These are phyloP conservation scores for Tuberolachnus salignus DNA, from an alignment of 2,888 invertebrate genomes.

Conservation along the genomic window DNA sequence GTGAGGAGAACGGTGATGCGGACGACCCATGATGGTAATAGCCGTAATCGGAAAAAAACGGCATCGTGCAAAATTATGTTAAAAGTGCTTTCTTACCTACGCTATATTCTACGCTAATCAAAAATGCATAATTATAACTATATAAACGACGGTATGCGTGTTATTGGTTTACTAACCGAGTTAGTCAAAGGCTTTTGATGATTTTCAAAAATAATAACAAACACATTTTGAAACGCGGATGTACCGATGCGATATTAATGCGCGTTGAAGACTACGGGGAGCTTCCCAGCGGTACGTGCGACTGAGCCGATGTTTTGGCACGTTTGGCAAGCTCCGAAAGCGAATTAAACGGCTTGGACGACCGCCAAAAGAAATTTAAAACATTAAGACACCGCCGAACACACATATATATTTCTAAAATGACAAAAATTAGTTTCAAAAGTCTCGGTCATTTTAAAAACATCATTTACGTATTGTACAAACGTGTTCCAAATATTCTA, in stretches of 20 bases:
- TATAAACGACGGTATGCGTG: too few relatives aligned
- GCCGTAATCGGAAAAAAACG: conserved; percentile 53
- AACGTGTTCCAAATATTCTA: neutral
- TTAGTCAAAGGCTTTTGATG: conserved; percentile 18
- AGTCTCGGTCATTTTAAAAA: neutral
- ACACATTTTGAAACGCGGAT: conserved; percentile 50
- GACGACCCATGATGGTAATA: conserved; percentile 38
- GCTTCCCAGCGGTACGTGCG: conserved; percentile 28
- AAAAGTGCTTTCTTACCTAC: too few relatives aligned
- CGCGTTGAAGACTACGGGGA: conserved; percentile 40
- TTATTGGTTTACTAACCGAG: conserved; percentile 30
- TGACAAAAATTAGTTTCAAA: conserved; percentile 22
- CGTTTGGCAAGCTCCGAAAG: conserved; percentile 50
- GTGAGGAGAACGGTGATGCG: conserved; percentile 50
- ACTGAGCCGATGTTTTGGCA: conserved; percentile 46
- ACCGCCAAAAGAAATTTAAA: conserved; percentile 50
- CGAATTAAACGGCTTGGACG: conserved; percentile 52
- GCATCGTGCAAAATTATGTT: conserved; percentile 47
- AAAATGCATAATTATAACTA: conserved; percentile 45
- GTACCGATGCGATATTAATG: conserved; percentile 27
- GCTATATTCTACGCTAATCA: conserved; percentile 38
- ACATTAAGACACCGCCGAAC: conserved; percentile 33
- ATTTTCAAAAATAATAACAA: conserved; percentile 51
- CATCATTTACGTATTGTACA: neutral
- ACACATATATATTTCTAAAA: conserved; percentile 28